phyloP scores from a whole-genome alignment of 2,113 vertebrate species.

The Arvicanthis niloticus region DNA sequence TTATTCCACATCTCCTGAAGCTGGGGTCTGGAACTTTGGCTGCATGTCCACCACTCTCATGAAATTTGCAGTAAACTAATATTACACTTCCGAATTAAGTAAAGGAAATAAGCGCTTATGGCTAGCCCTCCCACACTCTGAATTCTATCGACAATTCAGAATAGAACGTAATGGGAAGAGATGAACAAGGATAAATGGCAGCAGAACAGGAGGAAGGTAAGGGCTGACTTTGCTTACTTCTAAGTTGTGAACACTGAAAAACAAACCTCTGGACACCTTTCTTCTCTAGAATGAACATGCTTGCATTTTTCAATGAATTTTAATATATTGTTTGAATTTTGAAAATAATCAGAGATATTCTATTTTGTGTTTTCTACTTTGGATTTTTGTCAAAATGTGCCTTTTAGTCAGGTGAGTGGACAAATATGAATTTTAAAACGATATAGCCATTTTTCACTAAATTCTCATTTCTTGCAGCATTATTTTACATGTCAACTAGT shows the following conservation, averaged over 20 bases:
- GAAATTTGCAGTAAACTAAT: background rate
- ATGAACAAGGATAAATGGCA: background rate
- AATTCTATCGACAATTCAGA: background rate
- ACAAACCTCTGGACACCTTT: background rate
- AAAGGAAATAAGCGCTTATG: background rate
- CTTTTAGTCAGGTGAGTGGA: slow-evolving; percentile 23
- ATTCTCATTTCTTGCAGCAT: slow-evolving; percentile 1
- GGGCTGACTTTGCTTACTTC: background rate
- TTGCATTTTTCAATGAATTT: background rate
- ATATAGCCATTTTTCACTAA: background rate
- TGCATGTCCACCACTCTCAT: background rate
- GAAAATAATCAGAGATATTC: background rate
- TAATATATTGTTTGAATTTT: background rate
- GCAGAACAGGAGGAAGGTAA: background rate
- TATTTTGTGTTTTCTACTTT: background rate
- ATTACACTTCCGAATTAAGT: background rate
- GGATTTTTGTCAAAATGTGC: slow-evolving; percentile 35
- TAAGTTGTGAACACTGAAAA: background rate
- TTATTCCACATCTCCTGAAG: background rate
- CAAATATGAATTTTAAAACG: slow-evolving; percentile 35
- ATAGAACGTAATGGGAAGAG: background rate
- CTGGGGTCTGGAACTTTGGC: background rate
- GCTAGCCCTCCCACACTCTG: background rate
- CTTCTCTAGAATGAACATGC: background rate
- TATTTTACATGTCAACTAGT: background rate